Conservation (phyloP, 1,140 invertebrate genomes). For the Piezodorus guildinii region DNA sequence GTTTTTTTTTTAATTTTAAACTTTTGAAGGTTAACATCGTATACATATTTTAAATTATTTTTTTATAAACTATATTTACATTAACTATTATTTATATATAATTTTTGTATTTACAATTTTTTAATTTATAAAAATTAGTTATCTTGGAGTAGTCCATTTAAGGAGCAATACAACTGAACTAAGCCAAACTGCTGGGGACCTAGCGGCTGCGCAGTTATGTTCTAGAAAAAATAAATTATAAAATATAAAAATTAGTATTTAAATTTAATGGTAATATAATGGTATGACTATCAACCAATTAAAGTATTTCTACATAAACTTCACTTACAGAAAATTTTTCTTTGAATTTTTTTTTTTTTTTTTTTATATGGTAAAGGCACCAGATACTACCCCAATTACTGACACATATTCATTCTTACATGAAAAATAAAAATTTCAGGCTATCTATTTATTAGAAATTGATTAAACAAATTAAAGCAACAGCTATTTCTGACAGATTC, state of each 20-base stretch:
- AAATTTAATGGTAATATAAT: too few species aligned
- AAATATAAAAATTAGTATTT: background rate
- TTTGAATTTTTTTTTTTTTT: too few species aligned
- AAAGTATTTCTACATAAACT: background rate
- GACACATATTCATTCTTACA: too few species aligned
- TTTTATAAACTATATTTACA: conserved; percentile 5
- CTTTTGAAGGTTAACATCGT: background rate
- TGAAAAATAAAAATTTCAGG: too few species aligned
- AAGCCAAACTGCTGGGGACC: background rate
- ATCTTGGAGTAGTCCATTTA: conserved; percentile 7
- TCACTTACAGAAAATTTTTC: background rate
- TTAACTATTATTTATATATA: conserved; percentile 6
- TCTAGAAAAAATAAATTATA: background rate
- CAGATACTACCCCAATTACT: too few species aligned
- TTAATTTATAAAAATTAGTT: conserved; percentile 9
- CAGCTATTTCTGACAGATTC: too few species aligned
- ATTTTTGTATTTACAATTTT: conserved; percentile 15
- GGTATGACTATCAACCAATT: background rate
- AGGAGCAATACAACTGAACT: background rate
- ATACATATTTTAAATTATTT: background rate
- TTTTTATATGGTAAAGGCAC: too few species aligned
- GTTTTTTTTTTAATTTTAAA: background rate
- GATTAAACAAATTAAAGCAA: too few species aligned
- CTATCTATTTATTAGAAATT: too few species aligned
- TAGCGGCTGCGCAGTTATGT: background rate